These are phyloP conservation scores for Todiramphus saurophagus DNA, from an alignment of 2,113 vertebrate species.

Conservation along the genomic window DNA sequence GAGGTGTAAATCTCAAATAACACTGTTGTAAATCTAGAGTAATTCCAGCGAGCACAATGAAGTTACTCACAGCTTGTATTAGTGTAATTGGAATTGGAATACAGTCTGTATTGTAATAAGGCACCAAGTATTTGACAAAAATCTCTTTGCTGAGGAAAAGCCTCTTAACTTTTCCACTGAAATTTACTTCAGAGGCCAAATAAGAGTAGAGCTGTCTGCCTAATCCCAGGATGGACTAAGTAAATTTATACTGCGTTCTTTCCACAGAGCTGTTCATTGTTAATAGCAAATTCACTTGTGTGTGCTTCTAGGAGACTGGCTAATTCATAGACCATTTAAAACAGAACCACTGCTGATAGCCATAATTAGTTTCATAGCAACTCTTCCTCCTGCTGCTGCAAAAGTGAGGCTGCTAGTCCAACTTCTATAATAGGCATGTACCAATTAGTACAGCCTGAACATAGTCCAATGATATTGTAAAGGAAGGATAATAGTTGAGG, in stretches of 20 bases:
- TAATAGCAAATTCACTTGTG: conserved; percentile 54
- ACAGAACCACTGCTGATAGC: conserved; percentile 65
- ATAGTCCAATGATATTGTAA: not conserved
- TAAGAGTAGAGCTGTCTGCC: not conserved
- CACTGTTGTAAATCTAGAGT: conserved; percentile 33
- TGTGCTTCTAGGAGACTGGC: conserved; percentile 38
- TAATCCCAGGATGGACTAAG: conserved; percentile 32
- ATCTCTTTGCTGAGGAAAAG: not conserved
- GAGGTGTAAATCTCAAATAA: conserved; percentile 52
- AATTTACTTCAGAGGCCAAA: conserved; percentile 21
- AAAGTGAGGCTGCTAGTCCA: conserved; percentile 15
- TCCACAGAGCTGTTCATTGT: conserved; percentile 48
- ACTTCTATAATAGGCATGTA: conserved; percentile 23
- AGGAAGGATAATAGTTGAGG: not conserved
- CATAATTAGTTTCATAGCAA: conserved; percentile 71
- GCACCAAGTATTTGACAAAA: conserved; percentile 13
- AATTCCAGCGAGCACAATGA: conserved; percentile 40
- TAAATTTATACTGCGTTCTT: not conserved
- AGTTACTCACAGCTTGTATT: conserved; percentile 36
- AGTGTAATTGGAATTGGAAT: conserved; percentile 14
- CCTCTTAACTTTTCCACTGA: conserved; percentile 25
- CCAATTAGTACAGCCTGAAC: conserved; percentile 58
- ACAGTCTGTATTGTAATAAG: not conserved
- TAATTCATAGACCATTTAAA: conserved; percentile 69
- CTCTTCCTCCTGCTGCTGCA: conserved; percentile 61